Conservation (phyloP, 2,797 vertebrate species). For the Mus caroli region DNA sequence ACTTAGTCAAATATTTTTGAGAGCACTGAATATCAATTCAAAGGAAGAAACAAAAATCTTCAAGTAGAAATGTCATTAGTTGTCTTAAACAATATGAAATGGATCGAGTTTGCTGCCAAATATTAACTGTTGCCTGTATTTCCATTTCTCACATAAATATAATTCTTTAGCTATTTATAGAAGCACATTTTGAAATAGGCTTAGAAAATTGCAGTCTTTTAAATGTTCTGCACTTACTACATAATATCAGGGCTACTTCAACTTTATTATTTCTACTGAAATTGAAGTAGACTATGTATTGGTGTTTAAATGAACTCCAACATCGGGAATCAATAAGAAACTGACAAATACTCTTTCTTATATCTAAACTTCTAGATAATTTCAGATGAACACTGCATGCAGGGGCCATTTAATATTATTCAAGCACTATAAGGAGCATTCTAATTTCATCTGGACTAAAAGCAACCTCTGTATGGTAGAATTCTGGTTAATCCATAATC, state of each 20-base stretch:
- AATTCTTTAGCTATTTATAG: constrained; percentile 70
- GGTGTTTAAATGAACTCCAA: constrained; percentile 81
- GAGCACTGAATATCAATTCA: constrained; percentile 4
- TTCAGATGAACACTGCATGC: constrained; percentile 62
- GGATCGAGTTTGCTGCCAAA: constrained; percentile 24
- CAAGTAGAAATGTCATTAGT: constrained; percentile 45
- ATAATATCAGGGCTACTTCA: constrained; percentile 78
- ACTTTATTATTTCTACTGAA: constrained; percentile 80
- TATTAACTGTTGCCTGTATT: constrained; percentile 3
- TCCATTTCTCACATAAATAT: constrained; percentile 68
- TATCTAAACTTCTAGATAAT: constrained; percentile 70
- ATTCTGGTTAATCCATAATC: constrained; percentile 43
- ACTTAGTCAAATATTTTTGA: constrained; percentile 62
- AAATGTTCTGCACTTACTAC: constrained; percentile 74
- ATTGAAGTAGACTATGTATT: constrained; percentile 84
- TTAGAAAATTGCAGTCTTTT: constrained; percentile 72
- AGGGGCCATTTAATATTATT: constrained; percentile 71
- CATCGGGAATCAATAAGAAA: constrained; percentile 83
- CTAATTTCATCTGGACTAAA: constrained; percentile 77
- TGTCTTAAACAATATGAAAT: constrained; percentile 48
- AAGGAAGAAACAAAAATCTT: constrained; percentile 52
- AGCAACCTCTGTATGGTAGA: constrained; percentile 57
- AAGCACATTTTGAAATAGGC: constrained; percentile 77
- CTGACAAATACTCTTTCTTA: constrained; percentile 75
- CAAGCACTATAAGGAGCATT: constrained; percentile 59